Evolutionary conservation across 1,140 invertebrate species (phyloP).

Genomic region (Leptinotarsa texana): DNA sequence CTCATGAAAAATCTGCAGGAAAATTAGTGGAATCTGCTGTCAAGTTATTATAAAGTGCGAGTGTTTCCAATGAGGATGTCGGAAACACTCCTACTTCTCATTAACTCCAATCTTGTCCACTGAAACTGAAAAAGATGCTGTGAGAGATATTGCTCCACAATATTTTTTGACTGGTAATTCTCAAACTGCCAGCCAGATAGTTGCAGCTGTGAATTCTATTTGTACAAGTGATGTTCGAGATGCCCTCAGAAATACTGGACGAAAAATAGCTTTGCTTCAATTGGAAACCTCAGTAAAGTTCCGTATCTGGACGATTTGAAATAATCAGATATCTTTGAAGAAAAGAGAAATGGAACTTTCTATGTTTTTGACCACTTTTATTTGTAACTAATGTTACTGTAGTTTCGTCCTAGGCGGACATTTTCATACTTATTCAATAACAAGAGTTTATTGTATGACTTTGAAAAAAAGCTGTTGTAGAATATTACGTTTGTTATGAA

Average conservation of each 20-base stretch:
- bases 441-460: too few species aligned
- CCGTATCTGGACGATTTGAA: slow-evolving; percentile 77
- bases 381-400: too few species aligned
- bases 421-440: too few species aligned
- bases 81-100: slow-evolving; percentile 61
- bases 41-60: slow-evolving; percentile 63
- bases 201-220: slow-evolving; percentile 70
- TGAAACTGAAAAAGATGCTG: slow-evolving; percentile 63
- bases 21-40: slow-evolving; percentile 65
- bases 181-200: slow-evolving; percentile 59
- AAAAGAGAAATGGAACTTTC: too few species aligned
- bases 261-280: slow-evolving; percentile 78
- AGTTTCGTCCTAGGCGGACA: too few species aligned
- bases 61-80: slow-evolving; percentile 68
- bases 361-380: too few species aligned
- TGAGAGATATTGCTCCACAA: slow-evolving; percentile 70
- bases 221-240: slow-evolving; percentile 69
- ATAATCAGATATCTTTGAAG: slow-evolving; percentile 50
- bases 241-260: slow-evolving; percentile 69
- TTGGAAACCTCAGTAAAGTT: slow-evolving; percentile 75
- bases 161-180: slow-evolving; percentile 64
- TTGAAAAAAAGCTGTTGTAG: too few species aligned
- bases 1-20: slow-evolving; percentile 65
- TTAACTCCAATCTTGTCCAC: slow-evolving; percentile 55
- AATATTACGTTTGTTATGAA: too few species aligned